A percentile compares a stretch with the other conserved stretches of the same genome.
Conservation (phyloP, 2,888 invertebrate genomes). For the Harpalus rufipes region DNA sequence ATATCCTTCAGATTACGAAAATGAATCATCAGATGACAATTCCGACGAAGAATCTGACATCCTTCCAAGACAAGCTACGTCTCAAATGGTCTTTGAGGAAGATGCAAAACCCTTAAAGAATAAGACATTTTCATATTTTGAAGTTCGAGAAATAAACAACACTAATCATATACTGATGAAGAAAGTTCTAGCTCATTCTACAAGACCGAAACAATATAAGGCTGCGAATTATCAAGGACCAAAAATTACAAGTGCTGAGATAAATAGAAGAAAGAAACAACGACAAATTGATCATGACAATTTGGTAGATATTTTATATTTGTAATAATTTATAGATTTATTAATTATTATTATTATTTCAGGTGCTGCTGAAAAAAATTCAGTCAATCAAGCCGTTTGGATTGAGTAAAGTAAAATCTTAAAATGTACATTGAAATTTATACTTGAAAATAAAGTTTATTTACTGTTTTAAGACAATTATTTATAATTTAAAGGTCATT, state of each 20-base stretch:
- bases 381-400: constrained; percentile 71
- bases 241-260: constrained; percentile 70
- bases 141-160: constrained; percentile 71
- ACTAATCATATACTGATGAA: constrained; percentile 71
- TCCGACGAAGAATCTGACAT: constrained; percentile 38
- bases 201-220: constrained; percentile 69
- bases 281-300: constrained; percentile 71
- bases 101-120: constrained; percentile 62
- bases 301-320: constrained; percentile 69
- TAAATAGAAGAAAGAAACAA: constrained; percentile 71
- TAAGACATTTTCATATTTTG: constrained; percentile 70
- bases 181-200: constrained; percentile 70
- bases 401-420: constrained; percentile 67
- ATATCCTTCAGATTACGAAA: constrained; percentile 38
- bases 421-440: not conserved
- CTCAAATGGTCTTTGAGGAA: constrained; percentile 27
- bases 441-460: constrained; percentile 30
- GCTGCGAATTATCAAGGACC: constrained; percentile 38
- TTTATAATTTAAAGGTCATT: constrained; percentile 35
- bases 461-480: constrained; percentile 42
- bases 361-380: constrained; percentile 71
- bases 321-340: constrained; percentile 31
- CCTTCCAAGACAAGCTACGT: not conserved
- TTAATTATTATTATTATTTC: constrained; percentile 60
- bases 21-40: constrained; percentile 22